Conservation (phyloP, 1,140 invertebrate genomes). For the Akabosia matsudoensis region DNA sequence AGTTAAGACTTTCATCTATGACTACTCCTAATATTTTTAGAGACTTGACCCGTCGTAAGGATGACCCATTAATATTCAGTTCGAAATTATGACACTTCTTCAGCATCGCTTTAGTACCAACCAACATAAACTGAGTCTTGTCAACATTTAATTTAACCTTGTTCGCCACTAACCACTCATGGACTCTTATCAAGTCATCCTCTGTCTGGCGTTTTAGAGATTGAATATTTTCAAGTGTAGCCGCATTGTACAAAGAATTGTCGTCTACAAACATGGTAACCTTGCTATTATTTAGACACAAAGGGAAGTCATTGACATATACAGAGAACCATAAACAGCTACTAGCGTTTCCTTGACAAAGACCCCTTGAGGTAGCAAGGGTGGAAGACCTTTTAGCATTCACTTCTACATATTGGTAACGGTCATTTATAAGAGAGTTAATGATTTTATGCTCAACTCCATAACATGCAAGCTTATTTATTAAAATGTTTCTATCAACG, state of each 20-base stretch:
- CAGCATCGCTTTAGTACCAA: background rate
- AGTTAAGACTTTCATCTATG: background rate
- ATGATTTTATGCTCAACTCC: background rate
- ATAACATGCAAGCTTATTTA: conserved; percentile 48
- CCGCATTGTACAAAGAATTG: background rate
- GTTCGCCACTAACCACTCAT: background rate
- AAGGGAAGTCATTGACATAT: background rate
- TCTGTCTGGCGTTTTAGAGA: background rate
- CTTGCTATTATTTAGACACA: background rate
- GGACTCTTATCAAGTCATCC: background rate
- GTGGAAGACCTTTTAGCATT: background rate
- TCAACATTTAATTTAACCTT: background rate
- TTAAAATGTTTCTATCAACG: conserved; percentile 50
- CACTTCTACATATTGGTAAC: conserved; percentile 15
- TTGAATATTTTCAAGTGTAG: background rate
- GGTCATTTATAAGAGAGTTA: conserved; percentile 19
- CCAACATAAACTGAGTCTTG: too few species aligned
- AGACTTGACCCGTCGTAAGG: background rate
- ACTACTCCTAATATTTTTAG: background rate
- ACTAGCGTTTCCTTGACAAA: background rate
- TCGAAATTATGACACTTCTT: background rate
- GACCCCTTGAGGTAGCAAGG: conserved; percentile 4
- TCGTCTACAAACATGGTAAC: background rate
- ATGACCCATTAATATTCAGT: background rate
- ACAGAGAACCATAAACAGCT: background rate